Base-by-base conservation (phyloP, 2,797 vertebrate species). In the Epinephelus awoara region DNA sequence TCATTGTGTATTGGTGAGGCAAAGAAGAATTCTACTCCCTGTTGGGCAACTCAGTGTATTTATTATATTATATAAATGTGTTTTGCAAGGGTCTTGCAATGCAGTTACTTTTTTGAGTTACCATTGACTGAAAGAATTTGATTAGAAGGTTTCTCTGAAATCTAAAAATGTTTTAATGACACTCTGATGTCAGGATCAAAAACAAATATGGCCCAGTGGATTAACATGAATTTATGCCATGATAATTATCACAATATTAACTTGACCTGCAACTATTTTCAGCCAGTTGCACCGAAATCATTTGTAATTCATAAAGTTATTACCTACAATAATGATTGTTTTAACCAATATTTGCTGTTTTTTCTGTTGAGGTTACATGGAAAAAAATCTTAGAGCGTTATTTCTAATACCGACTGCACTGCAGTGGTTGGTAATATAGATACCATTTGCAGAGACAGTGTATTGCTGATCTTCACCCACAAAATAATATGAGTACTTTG, bases 361-460 rank as follows among this genome's bases (percentile, higher is more conserved):
- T 21, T 42, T 8, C 3, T 49, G 6, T 9, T 61, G 13, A 64
- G 25, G 13, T 29, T 21, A 27, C 8, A 34, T 42, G 40, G 10
- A 52, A 4, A 21, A 49, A 40, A 10, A 65, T 9, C 12, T 34
- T 17, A 18, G 5, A n/a, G 12, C 34, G 23, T 59, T 21, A n/a
- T 34, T 54, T 76, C 0, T 58, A 55, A 47, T 12, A 25, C 40
- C 51, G 11, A 62, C 10, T 21, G 3, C 8, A 11, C 21, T 40
- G 13, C 3, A 29, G 6, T 5, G 13, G 4, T 6, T 6, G 23
- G 15, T 19, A 14, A 69, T 21, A 44, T 15, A 51, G 18, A 65
- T 25, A 77, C 25, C 9, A 38, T 77, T 65, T 61, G 14, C 70
- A 70, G 72, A 65, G 69, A 78, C 52, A 65, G 46, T 51, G 12